phyloP scores from a whole-genome alignment of 2,797 vertebrate species.

The Microhierax caerulescens region DNA sequence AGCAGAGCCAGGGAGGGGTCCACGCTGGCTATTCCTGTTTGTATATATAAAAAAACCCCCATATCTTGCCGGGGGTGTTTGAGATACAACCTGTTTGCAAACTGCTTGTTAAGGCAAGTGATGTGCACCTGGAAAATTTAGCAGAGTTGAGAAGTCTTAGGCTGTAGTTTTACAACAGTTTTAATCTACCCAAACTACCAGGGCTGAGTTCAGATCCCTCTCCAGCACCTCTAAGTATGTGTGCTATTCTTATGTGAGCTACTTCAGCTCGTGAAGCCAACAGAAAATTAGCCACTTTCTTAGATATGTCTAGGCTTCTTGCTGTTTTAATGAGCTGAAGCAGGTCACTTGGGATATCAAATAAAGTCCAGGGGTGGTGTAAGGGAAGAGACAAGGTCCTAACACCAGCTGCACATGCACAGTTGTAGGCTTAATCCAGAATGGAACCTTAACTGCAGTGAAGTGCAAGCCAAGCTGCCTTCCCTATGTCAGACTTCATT shows the following conservation, averaged over 20 bases:
- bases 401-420: accelerated
- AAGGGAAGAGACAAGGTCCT: not conserved
- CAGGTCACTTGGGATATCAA: not conserved
- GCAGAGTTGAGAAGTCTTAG: not conserved
- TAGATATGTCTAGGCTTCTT: not conserved
- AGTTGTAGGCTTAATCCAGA: not conserved
- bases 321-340: not conserved
- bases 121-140: not conserved
- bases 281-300: not conserved
- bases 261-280: not conserved
- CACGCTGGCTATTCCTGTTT: not conserved
- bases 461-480: not conserved
- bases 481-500: not conserved
- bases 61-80: not conserved
- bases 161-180: not conserved
- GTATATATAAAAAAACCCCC: not conserved
- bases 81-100: not conserved
- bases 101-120: not conserved
- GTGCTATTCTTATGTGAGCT: not conserved
- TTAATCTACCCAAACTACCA: not conserved
- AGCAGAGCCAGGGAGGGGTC: not conserved
- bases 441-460: not conserved
- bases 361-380: not conserved
- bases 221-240: not conserved
- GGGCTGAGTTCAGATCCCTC: not conserved